phyloP scores from a whole-genome alignment of 2,888 invertebrate species.

The Cyclophora punctaria region DNA sequence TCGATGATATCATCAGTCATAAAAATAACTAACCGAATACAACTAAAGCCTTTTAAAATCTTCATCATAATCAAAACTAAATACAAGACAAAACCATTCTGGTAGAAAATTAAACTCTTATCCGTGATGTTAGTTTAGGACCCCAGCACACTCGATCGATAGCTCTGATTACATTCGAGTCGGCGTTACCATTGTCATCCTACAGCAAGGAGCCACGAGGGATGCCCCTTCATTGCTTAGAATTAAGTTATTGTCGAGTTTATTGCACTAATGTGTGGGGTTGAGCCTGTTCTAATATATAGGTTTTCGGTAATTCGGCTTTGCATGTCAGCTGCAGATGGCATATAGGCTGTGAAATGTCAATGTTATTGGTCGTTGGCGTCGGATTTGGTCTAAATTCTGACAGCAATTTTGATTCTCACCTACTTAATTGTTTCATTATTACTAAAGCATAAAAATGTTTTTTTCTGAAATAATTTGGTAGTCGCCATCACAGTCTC shows the following conservation, averaged over 20 bases:
- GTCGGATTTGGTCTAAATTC: too few species aligned
- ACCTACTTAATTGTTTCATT: too few species aligned
- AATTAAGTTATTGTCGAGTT: conserved; percentile 74
- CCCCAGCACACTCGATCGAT: conserved; percentile 43
- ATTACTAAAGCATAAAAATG: too few species aligned
- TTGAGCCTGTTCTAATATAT: conserved; percentile 23
- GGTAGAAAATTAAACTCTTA: conserved; percentile 23
- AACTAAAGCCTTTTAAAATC: too few species aligned
- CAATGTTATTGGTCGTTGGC: too few species aligned
- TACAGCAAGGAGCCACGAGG: conserved; percentile 44
- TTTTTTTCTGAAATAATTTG: too few species aligned
- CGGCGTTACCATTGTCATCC: conserved; percentile 44
- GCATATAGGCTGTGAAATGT: too few species aligned
- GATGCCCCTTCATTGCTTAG: conserved; percentile 55
- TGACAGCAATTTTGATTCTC: too few species aligned
- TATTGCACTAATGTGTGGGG: conserved; percentile 69
- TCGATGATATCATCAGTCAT: too few species aligned
- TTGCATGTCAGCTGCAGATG: conserved; percentile 7
- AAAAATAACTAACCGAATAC: too few species aligned
- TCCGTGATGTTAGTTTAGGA: conserved; percentile 39
- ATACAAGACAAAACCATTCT: conserved; percentile 18
- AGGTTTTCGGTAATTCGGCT: conserved; percentile 7
- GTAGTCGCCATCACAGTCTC: too few species aligned
- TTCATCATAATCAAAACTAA: conserved; percentile 1
- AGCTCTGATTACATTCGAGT: conserved; percentile 61